Evolutionary conservation across 2,888 invertebrate genomes (phyloP), one percentile per base, ranked within the genome.

Genomic region (Plebejus anna): DNA sequence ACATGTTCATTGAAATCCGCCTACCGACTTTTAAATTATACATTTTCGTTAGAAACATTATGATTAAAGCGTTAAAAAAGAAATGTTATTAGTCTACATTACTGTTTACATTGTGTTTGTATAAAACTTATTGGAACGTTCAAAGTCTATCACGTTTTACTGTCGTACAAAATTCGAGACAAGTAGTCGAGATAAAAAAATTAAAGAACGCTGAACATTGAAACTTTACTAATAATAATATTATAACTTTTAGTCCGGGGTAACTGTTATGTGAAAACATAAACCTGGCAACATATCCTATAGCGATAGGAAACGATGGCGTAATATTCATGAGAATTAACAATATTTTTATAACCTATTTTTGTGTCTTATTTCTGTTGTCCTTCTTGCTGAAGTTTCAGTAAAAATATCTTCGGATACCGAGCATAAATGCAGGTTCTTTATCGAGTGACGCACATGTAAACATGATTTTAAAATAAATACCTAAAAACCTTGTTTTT

Each of bases 11-110:
- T 76, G 76, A 76, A 76, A 76, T 71, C 76, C 57, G 70, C 42
- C 71, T 76, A 42, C 71, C 38, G 22, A 22, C 55, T 71, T 55
- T 57, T n/a, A 76, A 76, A 28, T 36, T 42, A 71, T 71, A 71
- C 38, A 38, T 70, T 70, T 71, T 57, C 71, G 76, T 76, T 76
- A 76, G 42, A 72, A 76, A 76, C 55, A 57, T 76, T 76, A 76
- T 72, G 76, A 76, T 76, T 76, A 71, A 76, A 76, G 76, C 71
- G 38, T 76, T 76, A 76, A 70, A 71, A 76, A 76, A 76, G 28
- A 76, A 76, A 76, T 76, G 71, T 42, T 71, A 71, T 70, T 11
- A 71, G 55, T 28, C 55, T 73, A 76, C 16, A 59, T 76, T 71
- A 70, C 22, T 76, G 76, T 76, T 71, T 76, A 71, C 76, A 76